Conservation (phyloP, 2,888 invertebrate genomes). For the Aphelenchoides bicaudatus region DNA sequence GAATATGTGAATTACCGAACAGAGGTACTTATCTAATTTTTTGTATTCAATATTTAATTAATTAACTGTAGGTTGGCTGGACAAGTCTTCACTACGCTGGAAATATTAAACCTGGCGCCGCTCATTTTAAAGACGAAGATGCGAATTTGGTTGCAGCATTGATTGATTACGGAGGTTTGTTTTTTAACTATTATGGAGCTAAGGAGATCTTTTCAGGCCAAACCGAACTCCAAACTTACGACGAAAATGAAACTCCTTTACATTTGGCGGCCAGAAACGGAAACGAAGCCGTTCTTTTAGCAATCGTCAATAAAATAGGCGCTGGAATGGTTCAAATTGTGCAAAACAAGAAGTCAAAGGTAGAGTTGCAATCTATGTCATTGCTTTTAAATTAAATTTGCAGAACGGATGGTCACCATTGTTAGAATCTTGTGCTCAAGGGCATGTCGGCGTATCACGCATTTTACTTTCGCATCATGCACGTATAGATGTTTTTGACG, state of each 20-base stretch:
- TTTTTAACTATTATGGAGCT: no score
- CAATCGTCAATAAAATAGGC: conserved; percentile 86
- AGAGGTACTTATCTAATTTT: conserved; percentile 34
- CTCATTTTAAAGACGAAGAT: conserved; percentile 73
- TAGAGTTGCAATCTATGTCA: conserved; percentile 60
- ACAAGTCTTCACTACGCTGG: conserved; percentile 91
- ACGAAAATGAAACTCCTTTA: conserved; percentile 85
- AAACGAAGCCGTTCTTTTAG: conserved; percentile 80
- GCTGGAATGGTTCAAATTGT: conserved; percentile 86
- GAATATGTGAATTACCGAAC: conserved; percentile 53
- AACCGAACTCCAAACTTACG: conserved; percentile 9
- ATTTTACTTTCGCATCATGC: conserved; percentile 84
- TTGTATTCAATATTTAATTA: background rate
- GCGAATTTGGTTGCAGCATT: conserved; percentile 81
- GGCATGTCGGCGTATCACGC: conserved; percentile 84
- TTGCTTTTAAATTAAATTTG: background rate
- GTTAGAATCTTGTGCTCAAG: conserved; percentile 88
- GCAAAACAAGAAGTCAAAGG: conserved; percentile 84
- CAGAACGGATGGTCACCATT: conserved; percentile 84
- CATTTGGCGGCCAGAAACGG: conserved; percentile 92
- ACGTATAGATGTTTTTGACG: conserved; percentile 95
- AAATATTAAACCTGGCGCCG: conserved; percentile 78
- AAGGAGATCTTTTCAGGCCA: no score
- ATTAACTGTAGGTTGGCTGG: conserved; percentile 72
- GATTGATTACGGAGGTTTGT: conserved; percentile 85